These are phyloP conservation scores for Chlorops oryzae DNA, from an alignment of 1,140 invertebrate species.

Conservation along the genomic window DNA sequence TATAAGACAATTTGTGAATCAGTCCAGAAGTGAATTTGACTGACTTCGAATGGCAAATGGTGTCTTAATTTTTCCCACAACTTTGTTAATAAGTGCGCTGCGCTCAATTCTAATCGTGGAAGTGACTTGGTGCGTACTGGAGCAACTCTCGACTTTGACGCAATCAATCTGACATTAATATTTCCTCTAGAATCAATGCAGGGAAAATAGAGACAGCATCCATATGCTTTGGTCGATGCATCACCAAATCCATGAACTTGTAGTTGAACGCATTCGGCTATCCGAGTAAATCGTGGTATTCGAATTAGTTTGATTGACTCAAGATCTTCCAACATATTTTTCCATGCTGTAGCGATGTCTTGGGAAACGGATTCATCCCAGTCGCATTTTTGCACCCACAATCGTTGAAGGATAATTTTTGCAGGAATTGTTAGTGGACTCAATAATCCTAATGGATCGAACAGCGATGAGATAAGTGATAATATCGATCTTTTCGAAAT, in stretches of 20 bases:
- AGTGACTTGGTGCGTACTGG: constrained; percentile 3
- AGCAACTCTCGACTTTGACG: constrained; percentile 12
- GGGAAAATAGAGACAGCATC: constrained; percentile 15
- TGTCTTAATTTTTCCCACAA: no score
- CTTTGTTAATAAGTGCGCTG: constrained; percentile 5
- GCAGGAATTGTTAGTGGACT: constrained; percentile 4
- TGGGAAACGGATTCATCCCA: constrained; percentile 5
- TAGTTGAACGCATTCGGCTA: no score
- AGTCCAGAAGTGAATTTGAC: constrained; percentile 13
- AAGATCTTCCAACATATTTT: neutral
- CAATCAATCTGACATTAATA: neutral
- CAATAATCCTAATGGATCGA: constrained; percentile 6
- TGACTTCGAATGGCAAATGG: no score
- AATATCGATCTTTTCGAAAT: constrained; percentile 4
- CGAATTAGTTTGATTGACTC: neutral
- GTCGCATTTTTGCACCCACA: constrained; percentile 4
- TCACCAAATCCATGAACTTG: constrained; percentile 14
- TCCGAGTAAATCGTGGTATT: constrained; percentile 1
- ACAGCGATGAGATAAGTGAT: constrained; percentile 3
- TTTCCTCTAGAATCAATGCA: neutral
- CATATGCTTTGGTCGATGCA: constrained; percentile 12
- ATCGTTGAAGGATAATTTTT: constrained; percentile 8
- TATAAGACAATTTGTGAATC: constrained; percentile 24
- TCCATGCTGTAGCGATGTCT: neutral
- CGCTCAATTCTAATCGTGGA: constrained; percentile 6